Conservation (phyloP, 1,140 invertebrate genomes). For the Drosophila ficusphila region DNA sequence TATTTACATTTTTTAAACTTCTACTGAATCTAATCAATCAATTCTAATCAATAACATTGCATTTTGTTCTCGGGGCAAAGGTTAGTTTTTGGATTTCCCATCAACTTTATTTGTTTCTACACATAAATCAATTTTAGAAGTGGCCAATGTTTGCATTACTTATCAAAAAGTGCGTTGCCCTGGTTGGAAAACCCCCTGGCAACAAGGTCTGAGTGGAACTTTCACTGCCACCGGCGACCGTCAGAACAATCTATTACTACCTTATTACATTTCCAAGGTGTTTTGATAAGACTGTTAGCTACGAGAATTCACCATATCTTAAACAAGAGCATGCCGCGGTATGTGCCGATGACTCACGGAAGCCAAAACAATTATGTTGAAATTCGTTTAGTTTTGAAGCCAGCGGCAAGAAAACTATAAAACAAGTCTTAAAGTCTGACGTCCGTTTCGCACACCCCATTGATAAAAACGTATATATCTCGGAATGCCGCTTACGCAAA, state of each 20-base stretch:
- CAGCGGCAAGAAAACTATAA: conserved; percentile 27
- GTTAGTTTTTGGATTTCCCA: not conserved
- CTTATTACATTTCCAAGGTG: conserved; percentile 73
- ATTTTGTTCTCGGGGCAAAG: not conserved
- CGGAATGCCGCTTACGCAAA: conserved; percentile 32
- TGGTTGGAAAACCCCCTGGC: conserved; percentile 55
- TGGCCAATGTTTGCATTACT: not conserved
- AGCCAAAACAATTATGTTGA: conserved; percentile 37
- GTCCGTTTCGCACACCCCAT: conserved; percentile 15
- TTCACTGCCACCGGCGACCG: conserved; percentile 43
- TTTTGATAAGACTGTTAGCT: conserved; percentile 42
- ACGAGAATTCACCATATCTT: conserved; percentile 6
- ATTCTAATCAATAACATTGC: not conserved
- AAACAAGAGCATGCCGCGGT: not conserved
- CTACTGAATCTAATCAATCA: no score
- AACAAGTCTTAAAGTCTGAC: conserved; percentile 33
- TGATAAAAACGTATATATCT: conserved; percentile 14
- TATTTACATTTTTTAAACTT: no score
- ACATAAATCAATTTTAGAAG: not conserved
- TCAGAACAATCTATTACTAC: conserved; percentile 38
- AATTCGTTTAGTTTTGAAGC: conserved; percentile 18
- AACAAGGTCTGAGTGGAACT: conserved; percentile 53
- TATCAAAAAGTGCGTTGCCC: conserved; percentile 28
- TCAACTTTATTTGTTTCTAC: not conserved
- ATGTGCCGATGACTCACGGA: conserved; percentile 21